phyloP scores from a whole-genome alignment of 2,888 invertebrate species.

The Automeris io region DNA sequence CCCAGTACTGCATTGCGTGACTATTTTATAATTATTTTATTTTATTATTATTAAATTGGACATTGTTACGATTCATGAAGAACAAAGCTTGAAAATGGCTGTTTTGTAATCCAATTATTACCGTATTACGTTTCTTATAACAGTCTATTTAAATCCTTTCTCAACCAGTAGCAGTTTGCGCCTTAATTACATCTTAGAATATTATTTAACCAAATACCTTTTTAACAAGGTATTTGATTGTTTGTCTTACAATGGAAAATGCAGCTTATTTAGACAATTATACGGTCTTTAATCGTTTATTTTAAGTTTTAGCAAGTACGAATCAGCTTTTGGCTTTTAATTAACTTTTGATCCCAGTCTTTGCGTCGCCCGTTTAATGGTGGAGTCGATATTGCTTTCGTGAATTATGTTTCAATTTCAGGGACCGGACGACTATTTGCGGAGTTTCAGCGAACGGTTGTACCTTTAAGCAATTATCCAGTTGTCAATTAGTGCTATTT shows the following conservation, averaged over 20 bases:
- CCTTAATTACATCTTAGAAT: slow-evolving; percentile 1
- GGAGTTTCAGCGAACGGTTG: background rate
- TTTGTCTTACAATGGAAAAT: background rate
- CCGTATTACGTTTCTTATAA: background rate
- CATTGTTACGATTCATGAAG: too few relatives aligned
- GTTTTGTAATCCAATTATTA: background rate
- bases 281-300: background rate
- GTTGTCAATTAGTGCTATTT: too few relatives aligned
- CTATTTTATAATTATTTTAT: too few relatives aligned
- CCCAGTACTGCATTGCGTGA: too few relatives aligned
- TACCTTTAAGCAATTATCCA: too few relatives aligned
- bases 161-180: background rate
- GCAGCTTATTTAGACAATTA: background rate
- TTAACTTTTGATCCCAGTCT: background rate
- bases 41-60: too few relatives aligned
- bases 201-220: slow-evolving; percentile 1
- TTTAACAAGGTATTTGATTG: background rate
- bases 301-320: background rate
- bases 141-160: background rate
- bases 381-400: background rate
- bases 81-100: background rate
- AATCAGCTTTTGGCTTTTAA: background rate
- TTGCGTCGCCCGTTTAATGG: background rate
- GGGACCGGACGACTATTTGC: background rate
- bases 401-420: background rate